These are phyloP conservation scores for Ramazzottius varieornatus DNA, from an alignment of 2,888 invertebrate species.

Conservation along the genomic window DNA sequence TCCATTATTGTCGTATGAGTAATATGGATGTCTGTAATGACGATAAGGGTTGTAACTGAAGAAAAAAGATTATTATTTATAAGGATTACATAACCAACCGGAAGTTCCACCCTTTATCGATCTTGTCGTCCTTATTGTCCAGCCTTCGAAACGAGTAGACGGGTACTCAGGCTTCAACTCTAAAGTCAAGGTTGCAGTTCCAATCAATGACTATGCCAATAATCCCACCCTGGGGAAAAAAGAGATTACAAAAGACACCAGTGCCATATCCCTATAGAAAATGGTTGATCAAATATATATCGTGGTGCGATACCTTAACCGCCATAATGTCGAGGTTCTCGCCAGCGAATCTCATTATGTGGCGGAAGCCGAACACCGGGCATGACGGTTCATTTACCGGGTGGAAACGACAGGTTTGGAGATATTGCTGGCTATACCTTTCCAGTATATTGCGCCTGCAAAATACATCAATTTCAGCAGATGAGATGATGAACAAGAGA, in stretches of 20 bases:
- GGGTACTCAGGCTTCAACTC: slow-evolving; percentile 17
- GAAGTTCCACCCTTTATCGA: slow-evolving; percentile 21
- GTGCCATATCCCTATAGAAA: not conserved
- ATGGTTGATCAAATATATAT: not conserved
- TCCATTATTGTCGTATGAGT: slow-evolving; percentile 13
- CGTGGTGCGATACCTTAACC: not conserved
- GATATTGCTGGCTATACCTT: slow-evolving; percentile 9
- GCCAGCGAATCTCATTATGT: slow-evolving; percentile 11
- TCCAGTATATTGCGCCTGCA: slow-evolving; percentile 11
- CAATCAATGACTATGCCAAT: slow-evolving; percentile 19
- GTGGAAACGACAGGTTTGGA: slow-evolving; percentile 11
- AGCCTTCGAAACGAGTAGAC: slow-evolving; percentile 19
- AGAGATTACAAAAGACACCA: not conserved
- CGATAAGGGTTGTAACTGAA: not conserved
- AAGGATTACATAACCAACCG: slow-evolving; percentile 16
- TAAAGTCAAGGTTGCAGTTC: slow-evolving; percentile 22
- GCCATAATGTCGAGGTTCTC: not conserved
- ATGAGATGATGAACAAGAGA: not conserved
- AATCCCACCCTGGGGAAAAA: slow-evolving; percentile 17
- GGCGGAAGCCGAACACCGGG: slow-evolving; percentile 17
- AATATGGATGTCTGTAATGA: slow-evolving; percentile 12
- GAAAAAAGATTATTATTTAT: not conserved
- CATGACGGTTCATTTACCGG: slow-evolving; percentile 11
- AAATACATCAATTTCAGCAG: not conserved
- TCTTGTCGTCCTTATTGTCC: slow-evolving; percentile 15